Conservation (phyloP, 2,113 vertebrate species). For the Scopus umbretta region DNA sequence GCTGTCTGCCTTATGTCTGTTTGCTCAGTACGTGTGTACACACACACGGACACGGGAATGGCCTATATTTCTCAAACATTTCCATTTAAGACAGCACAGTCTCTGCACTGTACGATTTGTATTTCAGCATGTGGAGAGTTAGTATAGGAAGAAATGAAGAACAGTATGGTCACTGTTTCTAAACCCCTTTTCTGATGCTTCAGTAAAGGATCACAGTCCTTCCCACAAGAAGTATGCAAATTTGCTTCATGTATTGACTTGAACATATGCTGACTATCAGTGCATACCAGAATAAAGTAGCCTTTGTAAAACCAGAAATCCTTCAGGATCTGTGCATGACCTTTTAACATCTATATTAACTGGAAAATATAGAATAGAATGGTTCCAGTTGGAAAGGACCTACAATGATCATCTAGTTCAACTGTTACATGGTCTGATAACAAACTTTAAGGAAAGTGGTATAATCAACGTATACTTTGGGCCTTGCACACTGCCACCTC, state of each 20-base stretch:
- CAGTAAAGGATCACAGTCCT: not conserved
- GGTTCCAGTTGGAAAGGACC: not conserved
- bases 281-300: not conserved
- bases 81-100: not conserved
- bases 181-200: not conserved
- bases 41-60: fast-evolving
- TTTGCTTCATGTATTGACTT: not conserved
- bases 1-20: not conserved
- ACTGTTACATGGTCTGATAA: not conserved
- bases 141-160: not conserved
- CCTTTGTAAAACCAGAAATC: not conserved
- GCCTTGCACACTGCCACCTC: slow-evolving; percentile 12
- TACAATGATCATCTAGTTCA: not conserved
- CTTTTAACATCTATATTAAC: not conserved
- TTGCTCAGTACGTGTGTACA: not conserved
- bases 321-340: not conserved
- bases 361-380: not conserved
- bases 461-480: fast-evolving
- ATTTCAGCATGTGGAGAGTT: not conserved
- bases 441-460: not conserved
- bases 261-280: not conserved
- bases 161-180: not conserved
- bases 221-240: not conserved
- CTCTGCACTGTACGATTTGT: not conserved
- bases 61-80: not conserved